Percentiles rank a stretch among this genome's conserved stretches.
Evolutionary conservation across 2,888 invertebrate genomes (phyloP).

Genomic region (Xylocampa areola): DNA sequence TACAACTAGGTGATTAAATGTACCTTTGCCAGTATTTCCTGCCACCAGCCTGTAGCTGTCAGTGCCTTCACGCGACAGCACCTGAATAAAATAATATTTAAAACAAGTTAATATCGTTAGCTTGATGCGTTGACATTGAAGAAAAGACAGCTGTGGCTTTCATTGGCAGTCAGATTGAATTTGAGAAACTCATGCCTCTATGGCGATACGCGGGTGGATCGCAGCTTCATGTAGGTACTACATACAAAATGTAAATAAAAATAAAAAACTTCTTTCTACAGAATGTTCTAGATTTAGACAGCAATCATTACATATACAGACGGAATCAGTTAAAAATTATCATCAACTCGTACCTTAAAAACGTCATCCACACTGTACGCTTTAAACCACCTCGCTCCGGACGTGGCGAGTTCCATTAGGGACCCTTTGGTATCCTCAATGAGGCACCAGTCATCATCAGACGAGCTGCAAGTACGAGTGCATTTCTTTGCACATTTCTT

Average conservation of each 20-base stretch:
- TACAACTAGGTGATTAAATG: slow-evolving; percentile 10
- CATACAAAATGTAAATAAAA: too few species aligned
- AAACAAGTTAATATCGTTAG: neutral
- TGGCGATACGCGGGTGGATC: too few species aligned
- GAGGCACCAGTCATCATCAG: slow-evolving; percentile 76
- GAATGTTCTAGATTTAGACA: too few species aligned
- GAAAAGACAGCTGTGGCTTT: too few species aligned
- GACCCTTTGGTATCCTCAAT: slow-evolving; percentile 64
- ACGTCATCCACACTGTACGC: slow-evolving; percentile 88
- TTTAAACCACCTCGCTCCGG: slow-evolving; percentile 88
- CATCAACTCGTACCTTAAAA: slow-evolving; percentile 87
- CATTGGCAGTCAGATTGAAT: too few species aligned
- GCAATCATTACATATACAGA: too few species aligned
- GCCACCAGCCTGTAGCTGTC: slow-evolving; percentile 91
- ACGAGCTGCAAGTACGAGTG: slow-evolving; percentile 58
- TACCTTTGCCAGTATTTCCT: slow-evolving; percentile 94
- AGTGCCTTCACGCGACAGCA: slow-evolving; percentile 83
- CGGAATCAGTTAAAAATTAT: too few species aligned
- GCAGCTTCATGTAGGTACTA: too few species aligned
- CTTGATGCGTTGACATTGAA: too few species aligned
- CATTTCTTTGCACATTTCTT: slow-evolving; percentile 70
- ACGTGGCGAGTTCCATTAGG: slow-evolving; percentile 72
- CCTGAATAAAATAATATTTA: slow-evolving; percentile 57
- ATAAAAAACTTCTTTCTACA: too few species aligned
- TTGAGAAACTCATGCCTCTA: too few species aligned